Evolutionary conservation across 1,140 invertebrate species (phyloP), one percentile per base, ranked within the genome.

Genomic region (Hylyphantes graminicola): DNA sequence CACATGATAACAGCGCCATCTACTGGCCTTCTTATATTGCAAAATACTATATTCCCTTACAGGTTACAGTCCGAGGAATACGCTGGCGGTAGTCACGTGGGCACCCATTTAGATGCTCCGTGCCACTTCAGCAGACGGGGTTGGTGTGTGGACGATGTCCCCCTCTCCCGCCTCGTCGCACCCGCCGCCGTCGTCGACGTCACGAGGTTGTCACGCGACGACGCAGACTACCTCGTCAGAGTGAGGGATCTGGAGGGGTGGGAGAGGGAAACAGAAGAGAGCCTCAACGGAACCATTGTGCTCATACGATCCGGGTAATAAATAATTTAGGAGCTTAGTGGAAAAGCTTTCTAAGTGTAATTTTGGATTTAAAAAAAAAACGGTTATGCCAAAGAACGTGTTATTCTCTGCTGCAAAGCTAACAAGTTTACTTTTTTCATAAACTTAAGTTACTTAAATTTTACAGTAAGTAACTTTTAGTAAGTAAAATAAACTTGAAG

Each of bases 81-180:
- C 85, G 89, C 88, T 59, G 89, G 90, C 1, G 90, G 90, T 0
- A 93, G 93, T 86, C 93, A 94, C 88, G 91, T 90, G 4, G 93
- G 93, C 2, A 94, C 93, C 0, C 93, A 94, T 86, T 86, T 94
- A 5, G 93, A 94, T 88, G 93, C 93, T 8, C 93, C 93, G 0
- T 92, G 91, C 80, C 93, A 94, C 87, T 94, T 93, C 87, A 86
- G 88, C 61, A 87, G 89, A 63, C 80, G 89, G 15, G 91, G 91
- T 3, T 90, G 90, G 89, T 90, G 89, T 72, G 91, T 93, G 7
- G 91, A 90, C 51, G 90, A 93, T 67, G 92, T 94, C 75, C 92
- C 93, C 9, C 65, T 93, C n/a, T 88, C 91, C 7, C 90, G 90
- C 79, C 88, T 94, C 0, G 91, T 93, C 11, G 90, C 89, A 15